Percentiles rank a stretch among this genome's conserved stretches.
These are phyloP conservation scores for Penaeus japonicus DNA, from an alignment of 1,140 invertebrate species.

Conservation along the genomic window DNA sequence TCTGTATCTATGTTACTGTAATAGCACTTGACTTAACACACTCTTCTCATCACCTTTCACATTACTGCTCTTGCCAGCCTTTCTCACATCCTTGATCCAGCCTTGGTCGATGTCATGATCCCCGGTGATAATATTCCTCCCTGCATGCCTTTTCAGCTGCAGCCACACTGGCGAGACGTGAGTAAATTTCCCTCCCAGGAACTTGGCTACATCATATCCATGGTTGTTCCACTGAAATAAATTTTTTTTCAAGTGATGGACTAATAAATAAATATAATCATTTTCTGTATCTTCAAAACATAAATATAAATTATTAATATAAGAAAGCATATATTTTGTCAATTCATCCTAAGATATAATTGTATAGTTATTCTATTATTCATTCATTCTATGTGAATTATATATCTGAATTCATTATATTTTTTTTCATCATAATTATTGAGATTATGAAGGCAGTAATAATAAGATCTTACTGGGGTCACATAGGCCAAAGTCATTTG, in stretches of 20 bases:
- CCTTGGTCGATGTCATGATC: conserved; percentile 82
- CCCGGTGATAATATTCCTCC: conserved; percentile 73
- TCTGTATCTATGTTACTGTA: not conserved
- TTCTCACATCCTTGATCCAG: conserved; percentile 80
- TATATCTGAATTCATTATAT: not conserved
- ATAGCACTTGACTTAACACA: not conserved
- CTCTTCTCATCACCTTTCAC: conserved; percentile 61
- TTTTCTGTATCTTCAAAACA: not conserved
- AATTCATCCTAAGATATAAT: not conserved
- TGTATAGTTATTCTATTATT: not conserved
- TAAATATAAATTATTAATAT: not conserved
- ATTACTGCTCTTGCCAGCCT: conserved; percentile 61
- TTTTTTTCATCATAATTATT: not conserved
- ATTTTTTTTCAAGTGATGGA: too few species aligned
- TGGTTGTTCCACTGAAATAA: conserved; percentile 92
- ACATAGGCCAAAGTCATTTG: conserved; percentile 83
- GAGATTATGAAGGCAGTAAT: not conserved
- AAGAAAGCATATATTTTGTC: not conserved
- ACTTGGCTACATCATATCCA: conserved; percentile 93
- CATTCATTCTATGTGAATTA: too few species aligned
- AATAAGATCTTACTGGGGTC: conserved; percentile 76
- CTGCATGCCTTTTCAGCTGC: conserved; percentile 73
- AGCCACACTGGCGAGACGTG: conserved; percentile 95
- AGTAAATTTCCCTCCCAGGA: conserved; percentile 87
- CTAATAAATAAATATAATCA: not conserved